Conservation (phyloP, 2,113 vertebrate species). For the Triplophysa dalaica region DNA sequence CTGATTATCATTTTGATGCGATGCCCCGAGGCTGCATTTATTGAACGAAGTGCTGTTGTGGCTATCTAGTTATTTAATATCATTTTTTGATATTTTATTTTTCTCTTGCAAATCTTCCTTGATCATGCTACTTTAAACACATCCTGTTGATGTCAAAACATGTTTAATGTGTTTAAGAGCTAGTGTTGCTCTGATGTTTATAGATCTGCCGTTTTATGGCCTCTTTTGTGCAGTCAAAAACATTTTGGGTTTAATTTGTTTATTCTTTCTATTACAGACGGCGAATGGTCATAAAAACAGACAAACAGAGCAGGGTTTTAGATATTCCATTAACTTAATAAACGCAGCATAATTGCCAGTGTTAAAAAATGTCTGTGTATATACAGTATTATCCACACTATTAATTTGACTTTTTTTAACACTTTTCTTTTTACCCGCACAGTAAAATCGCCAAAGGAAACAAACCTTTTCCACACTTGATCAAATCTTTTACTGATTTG, state of each 20-base stretch:
- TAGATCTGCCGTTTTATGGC: not conserved
- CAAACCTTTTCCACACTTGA: not conserved
- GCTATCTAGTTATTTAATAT: not conserved
- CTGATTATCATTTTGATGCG: not conserved
- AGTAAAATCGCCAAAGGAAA: not conserved
- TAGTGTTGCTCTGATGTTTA: slow-evolving; percentile 2
- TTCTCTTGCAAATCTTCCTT: slow-evolving; percentile 4
- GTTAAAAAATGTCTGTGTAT: too few relatives aligned
- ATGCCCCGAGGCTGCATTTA: not conserved
- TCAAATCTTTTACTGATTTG: slow-evolving; percentile 27
- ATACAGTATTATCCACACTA: too few relatives aligned
- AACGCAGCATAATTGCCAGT: too few relatives aligned
- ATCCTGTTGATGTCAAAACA: slow-evolving; percentile 13
- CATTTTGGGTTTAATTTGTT: slow-evolving; percentile 13
- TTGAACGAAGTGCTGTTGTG: slow-evolving; percentile 5
- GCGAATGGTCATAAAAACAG: not conserved
- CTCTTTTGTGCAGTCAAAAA: not conserved
- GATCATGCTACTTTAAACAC: not conserved
- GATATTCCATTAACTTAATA: slow-evolving; percentile 3
- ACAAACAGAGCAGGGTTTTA: not conserved
- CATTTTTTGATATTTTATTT: slow-evolving; percentile 1
- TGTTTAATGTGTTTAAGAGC: slow-evolving; percentile 3
- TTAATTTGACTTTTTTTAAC: too few relatives aligned
- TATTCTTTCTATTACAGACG: not conserved
- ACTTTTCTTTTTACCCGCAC: too few relatives aligned